These are phyloP conservation scores for Oligia latruncula DNA, from an alignment of 2,888 invertebrate genomes.

Conservation along the genomic window DNA sequence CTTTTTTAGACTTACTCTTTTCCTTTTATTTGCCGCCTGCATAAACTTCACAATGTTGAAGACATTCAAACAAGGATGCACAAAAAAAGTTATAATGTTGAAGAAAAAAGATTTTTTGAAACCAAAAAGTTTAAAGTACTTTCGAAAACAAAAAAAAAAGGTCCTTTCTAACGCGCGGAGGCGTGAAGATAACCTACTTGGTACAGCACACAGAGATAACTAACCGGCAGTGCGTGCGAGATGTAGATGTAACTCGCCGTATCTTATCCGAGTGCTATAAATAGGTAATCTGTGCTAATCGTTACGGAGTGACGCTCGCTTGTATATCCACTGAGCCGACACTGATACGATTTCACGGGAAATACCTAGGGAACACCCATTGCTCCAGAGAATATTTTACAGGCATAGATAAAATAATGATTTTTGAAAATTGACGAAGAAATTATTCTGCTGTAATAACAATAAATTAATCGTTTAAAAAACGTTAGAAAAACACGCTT, in stretches of 20 bases:
- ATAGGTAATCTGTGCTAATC: slow-evolving; percentile 62
- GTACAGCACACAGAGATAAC: slow-evolving; percentile 45
- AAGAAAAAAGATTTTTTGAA: neutral
- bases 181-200: slow-evolving; percentile 39
- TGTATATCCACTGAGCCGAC: slow-evolving; percentile 48
- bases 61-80: slow-evolving; percentile 34
- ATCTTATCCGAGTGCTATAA: slow-evolving; percentile 58
- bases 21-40: slow-evolving; percentile 18
- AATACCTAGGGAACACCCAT: slow-evolving; percentile 44
- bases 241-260: slow-evolving; percentile 52
- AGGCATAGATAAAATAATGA: neutral
- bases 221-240: slow-evolving; percentile 50
- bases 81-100: neutral
- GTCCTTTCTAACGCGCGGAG: slow-evolving; percentile 18
- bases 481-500: too few species aligned
- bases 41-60: slow-evolving; percentile 27
- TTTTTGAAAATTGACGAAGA: neutral
- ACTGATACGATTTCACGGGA: slow-evolving; percentile 55
- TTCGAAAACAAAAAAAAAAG: neutral
- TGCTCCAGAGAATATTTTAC: slow-evolving; percentile 1
- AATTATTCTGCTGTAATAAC: too few species aligned
- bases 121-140: neutral
- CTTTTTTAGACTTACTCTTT: slow-evolving; percentile 51
- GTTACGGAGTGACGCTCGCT: slow-evolving; percentile 51
- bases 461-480: too few species aligned